Percentiles rank a stretch among this genome's conserved stretches.
phyloP scores from a whole-genome alignment of 2,888 invertebrate species.

The Folsomia candida region DNA sequence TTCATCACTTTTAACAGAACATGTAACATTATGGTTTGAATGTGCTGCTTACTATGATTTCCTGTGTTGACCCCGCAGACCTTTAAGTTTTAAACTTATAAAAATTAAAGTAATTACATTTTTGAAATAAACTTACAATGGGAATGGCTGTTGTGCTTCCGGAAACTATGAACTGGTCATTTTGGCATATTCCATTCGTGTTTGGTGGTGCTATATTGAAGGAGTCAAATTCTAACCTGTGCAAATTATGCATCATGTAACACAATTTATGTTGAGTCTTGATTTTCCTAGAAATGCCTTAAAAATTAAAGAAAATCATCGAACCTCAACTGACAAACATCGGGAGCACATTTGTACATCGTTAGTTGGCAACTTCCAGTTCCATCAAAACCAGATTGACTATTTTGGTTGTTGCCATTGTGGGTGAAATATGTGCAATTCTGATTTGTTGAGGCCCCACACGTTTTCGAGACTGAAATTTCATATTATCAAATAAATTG shows the following conservation, averaged over 20 bases:
- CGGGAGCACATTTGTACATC: conserved; percentile 70
- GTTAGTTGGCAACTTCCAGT: conserved; percentile 83
- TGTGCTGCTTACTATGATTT: conserved; percentile 67
- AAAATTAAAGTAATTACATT: too few relatives aligned
- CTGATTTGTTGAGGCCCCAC: conserved; percentile 72
- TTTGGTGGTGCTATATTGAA: conserved; percentile 76
- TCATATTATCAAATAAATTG: conserved; percentile 3
- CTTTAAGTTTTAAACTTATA: too few relatives aligned
- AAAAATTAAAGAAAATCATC: too few relatives aligned
- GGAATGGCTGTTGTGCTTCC: conserved; percentile 73
- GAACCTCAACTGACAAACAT: conserved; percentile 80
- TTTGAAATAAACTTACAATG: too few relatives aligned
- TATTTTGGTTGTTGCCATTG: conserved; percentile 61
- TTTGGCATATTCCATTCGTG: conserved; percentile 70
- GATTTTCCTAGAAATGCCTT: neutral
- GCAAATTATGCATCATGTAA: neutral
- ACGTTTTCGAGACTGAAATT: conserved; percentile 69
- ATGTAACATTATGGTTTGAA: neutral
- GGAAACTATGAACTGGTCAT: conserved; percentile 81
- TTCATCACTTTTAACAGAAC: conserved; percentile 5
- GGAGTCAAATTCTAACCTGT: conserved; percentile 73
- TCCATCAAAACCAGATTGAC: conserved; percentile 59
- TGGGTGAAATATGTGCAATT: conserved; percentile 87
- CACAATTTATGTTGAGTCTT: neutral
- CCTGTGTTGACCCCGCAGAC: conserved; percentile 72